phyloP scores from a whole-genome alignment of 2,888 invertebrate genomes.

The Nemotelus nigrinus region DNA sequence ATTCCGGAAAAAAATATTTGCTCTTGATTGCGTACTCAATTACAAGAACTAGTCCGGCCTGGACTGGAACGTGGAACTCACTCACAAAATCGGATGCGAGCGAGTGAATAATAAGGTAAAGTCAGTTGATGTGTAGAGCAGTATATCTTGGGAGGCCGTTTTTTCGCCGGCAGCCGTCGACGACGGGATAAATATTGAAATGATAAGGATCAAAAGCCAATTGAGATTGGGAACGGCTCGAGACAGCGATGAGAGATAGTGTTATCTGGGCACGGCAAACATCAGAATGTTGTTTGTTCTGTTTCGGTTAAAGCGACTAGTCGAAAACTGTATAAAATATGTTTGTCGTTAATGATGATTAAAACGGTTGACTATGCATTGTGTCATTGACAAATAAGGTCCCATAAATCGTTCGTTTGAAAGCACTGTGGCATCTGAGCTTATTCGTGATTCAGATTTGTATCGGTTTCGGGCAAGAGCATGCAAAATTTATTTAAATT shows the following conservation, averaged over 20 bases:
- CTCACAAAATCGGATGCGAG: not conserved
- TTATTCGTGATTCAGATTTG: not conserved
- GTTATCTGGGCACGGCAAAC: not conserved
- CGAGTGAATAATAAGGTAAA: conserved; percentile 30
- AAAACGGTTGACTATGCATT: conserved; percentile 41
- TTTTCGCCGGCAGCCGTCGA: not conserved
- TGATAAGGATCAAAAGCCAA: conserved; percentile 36
- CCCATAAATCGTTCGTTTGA: conserved; percentile 13
- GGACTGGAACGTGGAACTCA: not conserved
- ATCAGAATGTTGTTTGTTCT: conserved; percentile 9
- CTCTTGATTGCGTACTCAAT: not conserved
- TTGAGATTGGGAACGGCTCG: conserved; percentile 13
- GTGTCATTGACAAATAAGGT: conserved; percentile 50
- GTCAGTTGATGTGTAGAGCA: conserved; percentile 21
- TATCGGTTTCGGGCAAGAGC: not conserved
- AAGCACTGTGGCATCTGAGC: not conserved
- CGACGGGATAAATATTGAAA: conserved; percentile 16
- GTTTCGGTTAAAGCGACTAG: conserved; percentile 10
- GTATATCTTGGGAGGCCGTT: conserved; percentile 8
- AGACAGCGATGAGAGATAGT: not conserved
- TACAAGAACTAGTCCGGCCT: conserved; percentile 16
- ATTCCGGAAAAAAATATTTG: conserved; percentile 14
- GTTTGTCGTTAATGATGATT: conserved; percentile 47
- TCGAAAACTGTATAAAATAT: conserved; percentile 32
- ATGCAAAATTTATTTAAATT: no score